These are phyloP conservation scores for Lophura nycthemera DNA, from an alignment of 2,113 vertebrate species.

Conservation along the genomic window DNA sequence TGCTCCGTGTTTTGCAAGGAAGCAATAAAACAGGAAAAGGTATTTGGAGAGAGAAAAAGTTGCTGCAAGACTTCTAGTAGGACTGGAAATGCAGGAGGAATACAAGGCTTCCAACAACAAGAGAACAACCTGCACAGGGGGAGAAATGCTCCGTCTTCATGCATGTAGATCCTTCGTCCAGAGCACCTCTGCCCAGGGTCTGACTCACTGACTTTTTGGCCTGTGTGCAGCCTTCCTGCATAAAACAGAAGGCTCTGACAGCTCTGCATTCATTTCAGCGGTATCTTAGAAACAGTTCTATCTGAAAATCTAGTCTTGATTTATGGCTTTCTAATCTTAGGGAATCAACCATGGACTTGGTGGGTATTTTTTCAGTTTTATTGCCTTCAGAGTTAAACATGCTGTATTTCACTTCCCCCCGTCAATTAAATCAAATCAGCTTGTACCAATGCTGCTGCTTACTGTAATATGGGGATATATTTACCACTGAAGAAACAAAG, in stretches of 20 bases:
- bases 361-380: background rate
- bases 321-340: slow-evolving; percentile 15
- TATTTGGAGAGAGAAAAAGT: background rate
- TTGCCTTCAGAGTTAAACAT: slow-evolving; percentile 35
- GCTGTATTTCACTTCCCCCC: background rate
- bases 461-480: background rate
- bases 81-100: background rate
- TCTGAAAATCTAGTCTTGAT: slow-evolving; percentile 22
- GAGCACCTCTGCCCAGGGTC: background rate
- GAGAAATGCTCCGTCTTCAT: background rate
- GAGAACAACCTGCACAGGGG: background rate
- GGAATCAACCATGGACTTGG: background rate
- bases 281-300: background rate
- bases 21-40: background rate
- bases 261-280: background rate
- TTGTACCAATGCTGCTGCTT: background rate
- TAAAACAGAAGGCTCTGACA: background rate
- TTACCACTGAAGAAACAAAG: background rate
- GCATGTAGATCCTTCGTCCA: background rate
- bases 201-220: background rate
- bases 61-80: background rate
- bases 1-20: slow-evolving; percentile 19
- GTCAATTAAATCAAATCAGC: slow-evolving; percentile 38
- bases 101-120: background rate
- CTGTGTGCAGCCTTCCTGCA: background rate